Evolutionary conservation across 2,113 vertebrate genomes (phyloP).

Genomic region (Hydrochoerus hydrochaeris): DNA sequence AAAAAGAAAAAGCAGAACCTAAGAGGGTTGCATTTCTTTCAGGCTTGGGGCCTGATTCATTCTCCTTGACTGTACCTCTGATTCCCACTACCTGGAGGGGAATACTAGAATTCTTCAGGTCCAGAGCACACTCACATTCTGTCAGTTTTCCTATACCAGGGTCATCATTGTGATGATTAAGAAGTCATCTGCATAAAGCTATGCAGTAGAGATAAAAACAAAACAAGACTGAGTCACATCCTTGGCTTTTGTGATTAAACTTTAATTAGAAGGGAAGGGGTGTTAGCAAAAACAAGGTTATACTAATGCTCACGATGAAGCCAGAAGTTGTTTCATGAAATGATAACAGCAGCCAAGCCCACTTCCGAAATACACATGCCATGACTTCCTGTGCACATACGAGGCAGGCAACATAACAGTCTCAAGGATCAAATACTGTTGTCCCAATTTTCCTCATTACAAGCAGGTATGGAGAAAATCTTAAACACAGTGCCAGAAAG

Average conservation of each 20-base stretch:
- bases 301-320: neutral
- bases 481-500: neutral
- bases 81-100: neutral
- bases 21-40: neutral
- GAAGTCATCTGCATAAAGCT: neutral
- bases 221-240: neutral
- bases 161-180: neutral
- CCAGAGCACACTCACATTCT: neutral
- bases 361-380: neutral
- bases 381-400: neutral
- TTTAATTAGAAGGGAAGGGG: neutral
- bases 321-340: neutral
- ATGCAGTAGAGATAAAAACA: constrained; percentile 15
- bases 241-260: neutral
- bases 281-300: neutral
- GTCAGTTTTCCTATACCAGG: neutral
- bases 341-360: neutral
- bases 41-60: neutral
- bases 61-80: neutral
- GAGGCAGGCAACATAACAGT: neutral
- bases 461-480: neutral
- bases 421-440: neutral
- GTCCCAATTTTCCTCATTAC: neutral
- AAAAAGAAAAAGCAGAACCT: neutral
- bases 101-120: neutral